A percentile compares a stretch with the other conserved stretches of the same genome.
Conservation (phyloP, 1,140 invertebrate genomes). For the Heliconius melpomene region DNA sequence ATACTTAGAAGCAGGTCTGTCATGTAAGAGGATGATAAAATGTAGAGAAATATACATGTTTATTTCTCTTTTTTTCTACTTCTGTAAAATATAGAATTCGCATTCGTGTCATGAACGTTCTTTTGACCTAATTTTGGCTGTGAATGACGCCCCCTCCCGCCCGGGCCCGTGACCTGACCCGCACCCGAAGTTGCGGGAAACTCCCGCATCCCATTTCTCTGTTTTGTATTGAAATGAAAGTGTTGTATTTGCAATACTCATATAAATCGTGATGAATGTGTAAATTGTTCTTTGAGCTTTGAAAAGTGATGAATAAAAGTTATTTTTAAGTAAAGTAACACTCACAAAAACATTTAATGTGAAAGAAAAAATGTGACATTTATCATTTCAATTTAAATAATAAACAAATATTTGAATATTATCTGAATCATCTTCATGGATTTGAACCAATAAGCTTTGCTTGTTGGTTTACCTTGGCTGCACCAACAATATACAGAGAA, state of each 20-base stretch:
- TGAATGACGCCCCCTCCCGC: constrained; percentile 34
- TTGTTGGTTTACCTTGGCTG: neutral
- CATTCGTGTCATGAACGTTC: constrained; percentile 13
- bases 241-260: neutral
- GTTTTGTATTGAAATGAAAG: constrained; percentile 8
- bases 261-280: neutral
- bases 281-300: neutral
- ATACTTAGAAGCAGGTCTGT: too few relatives aligned
- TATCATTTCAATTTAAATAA: too few relatives aligned
- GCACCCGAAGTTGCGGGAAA: constrained; percentile 16
- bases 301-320: neutral
- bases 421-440: too few relatives aligned
- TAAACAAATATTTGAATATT: too few relatives aligned
- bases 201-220: constrained; percentile 9
- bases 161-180: constrained; percentile 30
- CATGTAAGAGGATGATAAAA: neutral
- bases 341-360: too few relatives aligned
- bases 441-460: too few relatives aligned
- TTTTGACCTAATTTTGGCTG: constrained; percentile 35
- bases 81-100: neutral
- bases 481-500: neutral
- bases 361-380: too few relatives aligned
- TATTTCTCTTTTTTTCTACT: neutral
- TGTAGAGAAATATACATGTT: neutral
- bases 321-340: too few relatives aligned